Base-by-base conservation (phyloP, 2,888 invertebrate genomes). In the Chromoteleia sp. region DNA sequence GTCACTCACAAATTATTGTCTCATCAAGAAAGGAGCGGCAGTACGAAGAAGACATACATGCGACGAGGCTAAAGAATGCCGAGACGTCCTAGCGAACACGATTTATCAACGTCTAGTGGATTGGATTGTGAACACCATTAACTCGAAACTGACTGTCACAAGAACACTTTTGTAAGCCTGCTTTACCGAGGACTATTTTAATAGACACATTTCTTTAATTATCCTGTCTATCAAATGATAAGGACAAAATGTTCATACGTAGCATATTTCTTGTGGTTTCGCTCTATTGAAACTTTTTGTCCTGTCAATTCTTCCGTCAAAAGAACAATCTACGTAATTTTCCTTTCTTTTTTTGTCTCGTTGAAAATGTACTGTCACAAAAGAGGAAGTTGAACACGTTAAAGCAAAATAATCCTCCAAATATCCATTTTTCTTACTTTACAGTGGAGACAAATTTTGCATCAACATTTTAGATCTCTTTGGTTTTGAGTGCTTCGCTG, bases 401-500 rank as follows among this genome's bases (percentile, higher is more conserved):
- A n/a, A n/a, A n/a, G n/a, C n/a, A n/a, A n/a, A n/a, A n/a, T n/a
- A n/a, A n/a, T n/a, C n/a, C n/a, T n/a, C n/a, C n/a, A n/a, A n/a
- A n/a, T n/a, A n/a, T n/a, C n/a, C n/a, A n/a, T n/a, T n/a, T 19
- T 45, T 52, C 2, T 52, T n/a, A 1, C 15, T 39, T 56, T 39
- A 2, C 25, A 98, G 98, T 88, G 97, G 97, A 3, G 97, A 98
- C 86, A 95, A 95, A 88, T 95, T 95, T 88, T 95, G 95, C 50
- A 94, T 98, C 50, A 95, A 96, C 86, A 92, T 98, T 63, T 92
- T 98, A 86, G 98, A 98, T 89, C 95, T 97, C 92, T 98, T 96
- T 88, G 98, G 98, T 0, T 98, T 98, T 89, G 98, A 98, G 93
- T 98, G 98, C 89, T 97, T 96, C 90, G 94, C 95, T 85, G 94